Conservation (phyloP, 2,888 invertebrate genomes). For the Cosmopolites sordidus region DNA sequence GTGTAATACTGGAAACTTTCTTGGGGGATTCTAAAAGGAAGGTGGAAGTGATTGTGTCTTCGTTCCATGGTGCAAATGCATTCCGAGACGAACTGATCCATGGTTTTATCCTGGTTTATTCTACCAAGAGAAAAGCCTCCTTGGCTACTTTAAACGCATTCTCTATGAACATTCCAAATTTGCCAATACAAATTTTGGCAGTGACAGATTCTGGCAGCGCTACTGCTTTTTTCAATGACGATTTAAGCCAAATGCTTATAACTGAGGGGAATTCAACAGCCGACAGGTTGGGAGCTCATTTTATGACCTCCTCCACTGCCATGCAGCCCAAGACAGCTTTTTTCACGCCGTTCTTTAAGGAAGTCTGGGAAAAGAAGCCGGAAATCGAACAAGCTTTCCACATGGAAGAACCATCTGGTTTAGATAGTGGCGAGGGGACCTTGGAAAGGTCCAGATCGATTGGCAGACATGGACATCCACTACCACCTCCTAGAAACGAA, state of each 20-base stretch:
- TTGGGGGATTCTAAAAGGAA: slow-evolving; percentile 85
- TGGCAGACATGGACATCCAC: slow-evolving; percentile 53
- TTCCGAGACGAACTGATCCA: slow-evolving; percentile 90
- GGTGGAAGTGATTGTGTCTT: slow-evolving; percentile 85
- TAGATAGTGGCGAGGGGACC: slow-evolving; percentile 67
- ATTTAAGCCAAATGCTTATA: slow-evolving; percentile 83
- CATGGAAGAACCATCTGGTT: slow-evolving; percentile 65
- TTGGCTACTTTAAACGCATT: slow-evolving; percentile 89
- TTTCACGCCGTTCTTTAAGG: slow-evolving; percentile 93
- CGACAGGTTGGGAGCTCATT: slow-evolving; percentile 83
- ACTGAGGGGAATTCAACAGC: slow-evolving; percentile 92
- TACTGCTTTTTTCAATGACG: slow-evolving; percentile 84
- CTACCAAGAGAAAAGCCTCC: slow-evolving; percentile 91
- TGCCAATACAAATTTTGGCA: slow-evolving; percentile 91
- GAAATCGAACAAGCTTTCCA: slow-evolving; percentile 92
- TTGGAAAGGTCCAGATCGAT: slow-evolving; percentile 64
- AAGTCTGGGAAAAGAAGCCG: slow-evolving; percentile 93
- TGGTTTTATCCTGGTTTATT: slow-evolving; percentile 92
- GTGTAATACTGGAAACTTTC: slow-evolving; percentile 87
- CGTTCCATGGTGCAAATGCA: slow-evolving; percentile 91
- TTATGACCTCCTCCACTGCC: slow-evolving; percentile 83
- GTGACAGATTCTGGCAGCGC: slow-evolving; percentile 88
- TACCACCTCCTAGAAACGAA: slow-evolving; percentile 71
- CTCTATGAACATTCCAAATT: slow-evolving; percentile 86
- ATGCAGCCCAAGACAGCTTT: slow-evolving; percentile 87